Conservation (phyloP, 2,888 invertebrate genomes). For the Caenorhabditis doughertyi region DNA sequence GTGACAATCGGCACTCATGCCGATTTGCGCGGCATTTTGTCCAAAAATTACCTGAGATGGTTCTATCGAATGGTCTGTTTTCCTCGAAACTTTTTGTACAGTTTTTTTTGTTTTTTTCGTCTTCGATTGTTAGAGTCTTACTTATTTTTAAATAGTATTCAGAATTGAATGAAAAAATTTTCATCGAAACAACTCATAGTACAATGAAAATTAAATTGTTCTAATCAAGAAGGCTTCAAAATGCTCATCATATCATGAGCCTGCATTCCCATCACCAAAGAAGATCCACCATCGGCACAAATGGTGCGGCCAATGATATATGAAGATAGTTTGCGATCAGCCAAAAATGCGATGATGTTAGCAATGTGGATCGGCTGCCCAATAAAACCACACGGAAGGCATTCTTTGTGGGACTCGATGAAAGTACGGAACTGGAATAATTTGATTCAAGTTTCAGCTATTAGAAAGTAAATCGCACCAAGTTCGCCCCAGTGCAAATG, state of each 20-base stretch:
- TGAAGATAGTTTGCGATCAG: constrained; percentile 35
- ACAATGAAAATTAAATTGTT: neutral
- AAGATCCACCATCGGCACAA: constrained; percentile 39
- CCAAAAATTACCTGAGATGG: too few species aligned
- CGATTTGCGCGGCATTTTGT: too few species aligned
- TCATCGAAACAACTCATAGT: too few species aligned
- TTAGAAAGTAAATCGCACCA: too few species aligned
- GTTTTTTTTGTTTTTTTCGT: neutral
- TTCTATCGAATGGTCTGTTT: too few species aligned
- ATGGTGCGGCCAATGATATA: constrained; percentile 53
- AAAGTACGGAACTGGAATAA: neutral
- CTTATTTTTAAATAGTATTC: neutral
- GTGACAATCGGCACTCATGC: too few species aligned
- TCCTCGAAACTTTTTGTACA: neutral
- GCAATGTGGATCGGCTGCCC: constrained; percentile 57
- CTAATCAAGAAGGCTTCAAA: neutral
- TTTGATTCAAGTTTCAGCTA: too few species aligned
- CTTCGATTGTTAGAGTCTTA: neutral
- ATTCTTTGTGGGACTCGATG: constrained; percentile 20
- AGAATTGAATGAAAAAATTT: neutral
- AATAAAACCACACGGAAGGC: constrained; percentile 35
- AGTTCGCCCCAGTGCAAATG: too few species aligned
- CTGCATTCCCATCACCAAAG: constrained; percentile 34
- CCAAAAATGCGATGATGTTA: constrained; percentile 47
- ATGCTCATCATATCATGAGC: constrained; percentile 29